Percentiles rank a stretch among this genome's conserved stretches.
Conservation (phyloP, 2,888 invertebrate species). For the Melitaea athalia region DNA sequence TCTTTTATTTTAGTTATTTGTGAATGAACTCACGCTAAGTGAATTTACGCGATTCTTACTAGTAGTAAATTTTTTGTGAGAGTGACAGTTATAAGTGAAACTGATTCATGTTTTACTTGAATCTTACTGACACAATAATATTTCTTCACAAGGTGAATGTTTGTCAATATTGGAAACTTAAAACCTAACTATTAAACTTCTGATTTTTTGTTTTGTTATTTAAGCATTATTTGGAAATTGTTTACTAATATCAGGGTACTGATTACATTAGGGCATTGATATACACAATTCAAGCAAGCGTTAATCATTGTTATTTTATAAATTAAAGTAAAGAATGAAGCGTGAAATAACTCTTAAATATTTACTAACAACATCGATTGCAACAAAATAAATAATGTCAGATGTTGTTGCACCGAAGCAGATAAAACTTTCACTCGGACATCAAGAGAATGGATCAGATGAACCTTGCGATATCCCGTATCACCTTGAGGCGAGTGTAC, state of each 20-base stretch:
- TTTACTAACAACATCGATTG: not conserved
- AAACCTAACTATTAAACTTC: not conserved
- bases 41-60: conserved; percentile 44
- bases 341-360: not conserved
- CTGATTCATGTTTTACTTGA: conserved; percentile 23
- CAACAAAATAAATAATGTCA: not conserved
- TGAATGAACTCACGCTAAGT: conserved; percentile 50
- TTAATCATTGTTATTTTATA: not conserved
- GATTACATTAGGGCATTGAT: not conserved
- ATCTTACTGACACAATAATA: conserved; percentile 10
- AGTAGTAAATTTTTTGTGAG: conserved; percentile 45
- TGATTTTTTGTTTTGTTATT: not conserved
- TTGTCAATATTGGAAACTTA: not conserved
- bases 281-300: no score
- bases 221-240: conserved; percentile 14
- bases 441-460: conserved; percentile 67
- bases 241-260: conserved; percentile 26
- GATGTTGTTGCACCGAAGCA: conserved; percentile 27
- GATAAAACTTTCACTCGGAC: conserved; percentile 63
- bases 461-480: conserved; percentile 65
- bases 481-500: conserved; percentile 64
- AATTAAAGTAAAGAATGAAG: not conserved
- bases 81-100: conserved; percentile 75
- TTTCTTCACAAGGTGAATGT: conserved; percentile 4
- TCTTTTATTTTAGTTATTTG: conserved; percentile 41